Conservation (phyloP, 2,797 vertebrate species). For the Myoxocephalus aenaeus region DNA sequence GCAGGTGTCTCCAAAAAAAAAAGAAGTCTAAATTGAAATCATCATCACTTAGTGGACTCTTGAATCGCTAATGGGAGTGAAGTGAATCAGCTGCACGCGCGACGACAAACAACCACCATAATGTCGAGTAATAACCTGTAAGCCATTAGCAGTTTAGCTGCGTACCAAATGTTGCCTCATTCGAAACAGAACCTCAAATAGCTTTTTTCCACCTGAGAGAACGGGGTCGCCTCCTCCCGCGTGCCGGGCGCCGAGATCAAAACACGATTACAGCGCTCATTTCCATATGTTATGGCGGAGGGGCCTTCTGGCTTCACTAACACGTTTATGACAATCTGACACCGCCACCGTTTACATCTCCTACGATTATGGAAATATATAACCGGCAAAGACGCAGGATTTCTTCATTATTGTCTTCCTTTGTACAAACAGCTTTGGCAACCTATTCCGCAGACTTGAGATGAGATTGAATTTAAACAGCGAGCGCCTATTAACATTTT, state of each 20-base stretch:
- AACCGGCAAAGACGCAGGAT: constrained; percentile 28
- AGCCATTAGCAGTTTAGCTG: constrained; percentile 20
- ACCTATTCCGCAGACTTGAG: not conserved
- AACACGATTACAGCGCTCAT: constrained; percentile 52
- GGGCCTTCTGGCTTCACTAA: constrained; percentile 15
- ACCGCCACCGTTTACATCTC: constrained; percentile 50
- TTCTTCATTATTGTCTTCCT: constrained; percentile 30
- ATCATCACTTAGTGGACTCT: not conserved
- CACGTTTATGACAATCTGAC: constrained; percentile 51
- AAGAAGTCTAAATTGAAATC: not conserved
- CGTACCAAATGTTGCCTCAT: constrained; percentile 8
- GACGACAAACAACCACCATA: constrained; percentile 8
- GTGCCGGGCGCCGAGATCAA: constrained; percentile 27
- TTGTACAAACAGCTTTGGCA: constrained; percentile 7
- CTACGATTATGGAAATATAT: constrained; percentile 24
- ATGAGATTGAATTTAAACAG: not conserved
- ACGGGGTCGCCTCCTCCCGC: constrained; percentile 20
- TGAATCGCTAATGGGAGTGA: constrained; percentile 18
- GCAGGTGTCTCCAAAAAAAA: not conserved
- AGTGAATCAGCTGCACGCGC: constrained; percentile 1
- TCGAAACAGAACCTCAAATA: constrained; percentile 14
- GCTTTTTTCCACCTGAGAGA: constrained; percentile 43
- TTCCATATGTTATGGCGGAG: constrained; percentile 49
- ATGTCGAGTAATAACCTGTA: constrained; percentile 14
- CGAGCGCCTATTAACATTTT: not conserved